Evolutionary conservation across 2,113 vertebrate genomes (phyloP).

Genomic region (Microtus montanus): DNA sequence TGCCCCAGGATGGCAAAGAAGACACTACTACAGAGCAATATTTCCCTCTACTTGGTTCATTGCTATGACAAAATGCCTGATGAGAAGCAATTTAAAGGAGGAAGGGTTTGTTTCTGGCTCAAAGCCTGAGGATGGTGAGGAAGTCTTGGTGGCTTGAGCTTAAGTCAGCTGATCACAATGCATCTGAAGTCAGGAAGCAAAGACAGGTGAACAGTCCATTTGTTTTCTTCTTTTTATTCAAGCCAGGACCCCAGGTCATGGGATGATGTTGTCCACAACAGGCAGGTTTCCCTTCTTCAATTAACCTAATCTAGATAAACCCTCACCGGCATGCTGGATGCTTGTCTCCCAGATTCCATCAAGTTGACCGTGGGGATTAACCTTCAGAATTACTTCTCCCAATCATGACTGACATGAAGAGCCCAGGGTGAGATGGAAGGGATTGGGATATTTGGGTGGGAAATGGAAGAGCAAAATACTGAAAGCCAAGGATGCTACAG

Average conservation of each 20-base stretch:
- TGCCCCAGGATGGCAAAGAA: neutral
- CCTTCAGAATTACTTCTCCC: too few relatives aligned
- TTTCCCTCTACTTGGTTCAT: neutral
- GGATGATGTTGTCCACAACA: neutral
- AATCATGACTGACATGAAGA: neutral
- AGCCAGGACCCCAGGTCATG: neutral
- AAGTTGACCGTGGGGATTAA: neutral
- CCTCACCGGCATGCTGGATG: neutral
- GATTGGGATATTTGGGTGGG: neutral
- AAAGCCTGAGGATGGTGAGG: neutral
- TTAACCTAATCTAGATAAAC: neutral
- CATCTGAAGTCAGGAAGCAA: neutral
- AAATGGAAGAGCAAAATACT: neutral
- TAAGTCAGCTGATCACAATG: neutral
- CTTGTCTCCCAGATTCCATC: neutral
- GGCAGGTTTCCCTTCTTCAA: neutral
- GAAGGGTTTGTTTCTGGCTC: neutral
- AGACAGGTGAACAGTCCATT: neutral
- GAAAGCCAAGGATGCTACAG: neutral
- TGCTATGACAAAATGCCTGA: neutral
- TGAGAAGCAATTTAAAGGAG: too few relatives aligned
- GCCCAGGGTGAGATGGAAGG: neutral
- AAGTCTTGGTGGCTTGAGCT: neutral
- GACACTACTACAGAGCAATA: fast-evolving
- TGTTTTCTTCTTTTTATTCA: neutral